Percentiles rank a stretch among this genome's conserved stretches.
Conservation (phyloP, 2,113 vertebrate species). For the Odocoileus hemionus region DNA sequence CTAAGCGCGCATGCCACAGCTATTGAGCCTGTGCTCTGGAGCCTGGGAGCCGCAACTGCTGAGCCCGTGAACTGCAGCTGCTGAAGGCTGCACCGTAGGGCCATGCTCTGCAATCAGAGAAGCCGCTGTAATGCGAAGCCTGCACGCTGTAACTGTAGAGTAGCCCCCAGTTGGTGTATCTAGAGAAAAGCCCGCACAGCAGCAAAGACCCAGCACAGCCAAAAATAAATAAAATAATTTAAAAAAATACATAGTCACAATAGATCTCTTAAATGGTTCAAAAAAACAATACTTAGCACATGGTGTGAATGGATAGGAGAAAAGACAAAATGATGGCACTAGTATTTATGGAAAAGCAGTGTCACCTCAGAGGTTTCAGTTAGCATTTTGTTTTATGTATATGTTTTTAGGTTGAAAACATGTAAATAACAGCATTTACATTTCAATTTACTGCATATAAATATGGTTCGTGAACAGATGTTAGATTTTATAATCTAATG, state of each 20-base stretch:
- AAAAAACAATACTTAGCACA: not conserved
- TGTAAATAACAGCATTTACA: not conserved
- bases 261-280: not conserved
- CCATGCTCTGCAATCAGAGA: not conserved
- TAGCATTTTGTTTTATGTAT: not conserved
- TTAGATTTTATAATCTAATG: constrained; percentile 17
- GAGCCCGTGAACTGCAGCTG: not conserved
- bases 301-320: not conserved
- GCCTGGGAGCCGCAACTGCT: not conserved
- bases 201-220: not conserved
- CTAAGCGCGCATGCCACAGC: not conserved
- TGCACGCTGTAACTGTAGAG: not conserved
- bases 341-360: not conserved
- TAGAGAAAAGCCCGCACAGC: not conserved
- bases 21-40: not conserved
- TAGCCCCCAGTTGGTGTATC: not conserved
- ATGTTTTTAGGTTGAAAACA: not conserved
- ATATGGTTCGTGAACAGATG: not conserved
- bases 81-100: not conserved
- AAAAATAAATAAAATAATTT: not conserved
- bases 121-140: not conserved
- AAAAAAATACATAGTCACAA: not conserved
- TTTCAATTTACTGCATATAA: constrained; percentile 1
- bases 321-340: not conserved
- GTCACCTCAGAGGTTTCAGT: not conserved